phyloP scores from a whole-genome alignment of 1,140 invertebrate genomes.

The Drosophila sturtevanti region DNA sequence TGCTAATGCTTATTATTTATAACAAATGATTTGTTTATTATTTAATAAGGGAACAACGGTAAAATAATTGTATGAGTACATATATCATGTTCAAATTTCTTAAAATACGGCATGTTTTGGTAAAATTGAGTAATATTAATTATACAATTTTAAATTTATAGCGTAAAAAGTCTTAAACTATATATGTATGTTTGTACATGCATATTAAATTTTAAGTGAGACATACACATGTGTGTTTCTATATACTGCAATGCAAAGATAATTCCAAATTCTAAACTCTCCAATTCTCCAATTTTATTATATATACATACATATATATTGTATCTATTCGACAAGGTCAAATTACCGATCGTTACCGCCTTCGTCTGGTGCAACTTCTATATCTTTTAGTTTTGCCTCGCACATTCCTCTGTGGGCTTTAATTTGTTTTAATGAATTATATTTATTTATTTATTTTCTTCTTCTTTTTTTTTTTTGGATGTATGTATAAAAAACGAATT shows the following conservation, averaged over 20 bases:
- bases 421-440: slow-evolving; percentile 56
- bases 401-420: slow-evolving; percentile 21
- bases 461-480: slow-evolving; percentile 21
- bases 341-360: slow-evolving; percentile 1
- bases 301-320: no score
- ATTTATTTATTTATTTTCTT: slow-evolving; percentile 49
- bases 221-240: no score
- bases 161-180: background rate
- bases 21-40: slow-evolving; percentile 7
- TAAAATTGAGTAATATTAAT: no score
- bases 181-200: no score
- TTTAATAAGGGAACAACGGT: background rate
- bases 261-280: no score
- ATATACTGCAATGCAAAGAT: no score
- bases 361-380: background rate
- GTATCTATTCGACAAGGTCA: slow-evolving; percentile 27
- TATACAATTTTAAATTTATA: background rate
- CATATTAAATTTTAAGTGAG: no score
- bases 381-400: slow-evolving; percentile 8
- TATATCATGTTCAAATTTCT: background rate
- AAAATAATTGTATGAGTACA: background rate
- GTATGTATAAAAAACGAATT: background rate
- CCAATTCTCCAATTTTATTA: no score
- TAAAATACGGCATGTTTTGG: no score
- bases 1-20: slow-evolving; percentile 19